Base-by-base conservation (phyloP, 2,797 vertebrate genomes). In the Chiropotes sagulatus region DNA sequence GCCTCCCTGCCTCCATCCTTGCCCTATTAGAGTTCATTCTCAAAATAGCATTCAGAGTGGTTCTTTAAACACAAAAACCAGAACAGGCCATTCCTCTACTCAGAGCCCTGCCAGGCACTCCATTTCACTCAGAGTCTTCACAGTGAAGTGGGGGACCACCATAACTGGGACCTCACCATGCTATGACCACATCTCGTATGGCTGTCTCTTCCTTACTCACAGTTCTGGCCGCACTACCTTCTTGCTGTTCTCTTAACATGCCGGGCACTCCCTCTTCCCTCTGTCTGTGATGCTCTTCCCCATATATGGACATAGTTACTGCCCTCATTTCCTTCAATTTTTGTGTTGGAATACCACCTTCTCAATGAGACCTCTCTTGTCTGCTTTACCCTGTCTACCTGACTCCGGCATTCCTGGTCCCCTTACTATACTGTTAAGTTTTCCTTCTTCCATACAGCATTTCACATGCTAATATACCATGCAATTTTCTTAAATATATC, bases 241-340 rank as follows among this genome's bases (percentile, higher is more conserved):
- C 83, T 73, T 39, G 4, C 80, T 41, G 7, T 89, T 57, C 13
- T 81, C n/a, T 28, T 20, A 58, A 52, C 61, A 57, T 1, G 46
- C 5, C 14, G 5, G 13, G 0, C 46, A 4, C 7, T 41, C 14
- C 61, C 52, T 33, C 3, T 64, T 44, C 36, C 48, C 17, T 84
- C 84, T 7, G 30, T 41, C 39, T 61, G 9, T 11, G n/a, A 15
- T 19, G 5, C 10, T 57, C n/a, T 57, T 75, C 39, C 30, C n/a
- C n/a, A 0, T 5, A 6, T 2, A 36, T 91, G 20, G 54, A 22
- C 39, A 24, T 0, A 1, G 14, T 44, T 22, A 54, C 24, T 41
- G 57, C 36, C 20, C 33, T 76, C n/a, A 3, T 11, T 61, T 61
- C 70, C 26, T 83, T 80, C 58, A 7, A 2, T 4, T 50, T 67